A percentile compares a stretch with the other conserved stretches of the same genome.
These are phyloP conservation scores for Nebria salina DNA, from an alignment of 2,888 invertebrate species.

Conservation along the genomic window DNA sequence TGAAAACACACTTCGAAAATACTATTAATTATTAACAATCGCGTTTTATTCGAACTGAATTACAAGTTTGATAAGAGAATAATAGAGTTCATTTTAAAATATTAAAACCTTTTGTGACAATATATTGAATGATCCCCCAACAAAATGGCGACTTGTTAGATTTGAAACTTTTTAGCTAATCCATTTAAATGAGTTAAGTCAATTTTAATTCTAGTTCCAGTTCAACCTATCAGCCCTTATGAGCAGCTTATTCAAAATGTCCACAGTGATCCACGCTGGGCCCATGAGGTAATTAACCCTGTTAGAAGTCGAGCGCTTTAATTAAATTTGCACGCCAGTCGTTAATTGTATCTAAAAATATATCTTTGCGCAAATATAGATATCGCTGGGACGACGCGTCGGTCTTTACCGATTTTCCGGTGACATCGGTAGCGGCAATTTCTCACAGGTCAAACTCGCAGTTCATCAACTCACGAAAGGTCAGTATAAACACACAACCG, in stretches of 20 bases:
- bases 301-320: background rate
- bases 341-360: conserved; percentile 3
- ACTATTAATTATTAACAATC: conserved; percentile 4
- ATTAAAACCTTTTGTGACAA: no score
- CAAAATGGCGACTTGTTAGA: background rate
- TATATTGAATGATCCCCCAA: no score
- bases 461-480: conserved; percentile 79
- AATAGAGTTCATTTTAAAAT: no score
- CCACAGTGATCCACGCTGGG: conserved; percentile 66
- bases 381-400: conserved; percentile 76
- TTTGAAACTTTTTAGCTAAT: background rate
- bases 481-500: conserved; percentile 17
- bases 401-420: conserved; percentile 79
- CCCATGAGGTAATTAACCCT: conserved; percentile 62
- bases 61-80: no score
- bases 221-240: conserved; percentile 63
- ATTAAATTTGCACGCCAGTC: background rate
- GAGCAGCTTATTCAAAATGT: conserved; percentile 66
- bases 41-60: background rate
- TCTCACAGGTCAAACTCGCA: conserved; percentile 81
- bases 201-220: conserved; percentile 35
- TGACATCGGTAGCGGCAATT: conserved; percentile 81
- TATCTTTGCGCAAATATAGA: conserved; percentile 54
- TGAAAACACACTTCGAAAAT: background rate
- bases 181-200: background rate